Base-by-base conservation (phyloP, 1,140 invertebrate genomes). In the Eupristina koningsbergeri region DNA sequence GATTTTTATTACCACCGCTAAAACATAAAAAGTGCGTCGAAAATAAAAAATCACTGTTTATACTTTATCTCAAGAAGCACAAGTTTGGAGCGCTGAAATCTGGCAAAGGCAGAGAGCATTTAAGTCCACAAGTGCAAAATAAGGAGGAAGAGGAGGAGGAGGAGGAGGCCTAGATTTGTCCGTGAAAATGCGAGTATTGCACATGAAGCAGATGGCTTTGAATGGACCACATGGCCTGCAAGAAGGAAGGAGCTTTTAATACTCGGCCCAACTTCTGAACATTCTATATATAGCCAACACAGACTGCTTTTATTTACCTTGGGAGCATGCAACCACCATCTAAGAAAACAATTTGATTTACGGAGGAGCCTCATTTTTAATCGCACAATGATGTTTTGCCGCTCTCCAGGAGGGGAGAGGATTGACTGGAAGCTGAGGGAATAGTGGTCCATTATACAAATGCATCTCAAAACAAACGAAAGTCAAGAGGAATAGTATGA, bases 211-310 rank as follows among this genome's bases (percentile, higher is more conserved):
- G 73, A 88, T 86, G 87, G 81, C 78, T 86, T 74, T 67, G 45
- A 74, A 86, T 84, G 81, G 71, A 71, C 87, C 87, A 89, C 85
- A 88, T 89, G 87, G 87, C 87, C 85, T 47, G n/a, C n/a, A n/a
- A n/a, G 81, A 69, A 74, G 73, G 47, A 58, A 80, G 76, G 53
- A 34, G 64, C 74, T 77, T 71, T 86, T 71, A 78, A 85, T 79
- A 67, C 69, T 74, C 85, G 86, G 86, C 85, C 85, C 74, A 78
- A 80, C n/a, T n/a, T n/a, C n/a, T n/a, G n/a, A n/a, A n/a, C n/a
- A 64, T 82, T 85, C 85, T 87, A 88, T 86, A 87, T 87, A 87
- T 87, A 87, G 71, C 80, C 53, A 61, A 53, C 85, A 41, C 67
- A 69, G 81, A 84, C 58, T 71, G 80, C 58, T 58, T 83, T 73